Conservation (phyloP, 2,888 invertebrate genomes). For the Sphecodes monilicornis region DNA sequence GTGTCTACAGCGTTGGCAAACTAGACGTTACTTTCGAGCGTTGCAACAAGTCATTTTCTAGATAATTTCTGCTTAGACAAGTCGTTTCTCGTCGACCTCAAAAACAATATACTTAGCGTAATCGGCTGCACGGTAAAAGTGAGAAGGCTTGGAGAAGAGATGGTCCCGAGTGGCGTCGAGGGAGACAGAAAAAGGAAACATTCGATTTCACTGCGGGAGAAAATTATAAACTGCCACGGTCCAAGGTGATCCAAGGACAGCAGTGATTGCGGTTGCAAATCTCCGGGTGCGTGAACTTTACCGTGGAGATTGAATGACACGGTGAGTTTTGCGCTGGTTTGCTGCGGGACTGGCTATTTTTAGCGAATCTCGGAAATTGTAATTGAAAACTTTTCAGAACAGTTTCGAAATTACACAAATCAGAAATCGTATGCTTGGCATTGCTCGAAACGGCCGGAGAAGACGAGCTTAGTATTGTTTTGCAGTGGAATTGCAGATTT, state of each 20-base stretch:
- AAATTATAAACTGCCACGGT: conserved; percentile 73
- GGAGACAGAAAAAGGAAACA: conserved; percentile 46
- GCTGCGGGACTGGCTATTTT: conserved; percentile 2
- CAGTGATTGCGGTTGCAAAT: conserved; percentile 68
- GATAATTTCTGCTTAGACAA: conserved; percentile 60
- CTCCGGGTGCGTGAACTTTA: conserved; percentile 53
- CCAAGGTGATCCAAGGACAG: conserved; percentile 65
- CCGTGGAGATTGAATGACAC: conserved; percentile 29
- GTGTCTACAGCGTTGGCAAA: background rate
- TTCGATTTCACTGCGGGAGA: conserved; percentile 61
- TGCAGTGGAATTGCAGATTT: too few relatives aligned
- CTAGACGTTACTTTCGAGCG: conserved; percentile 10
- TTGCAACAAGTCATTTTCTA: conserved; percentile 36
- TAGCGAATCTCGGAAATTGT: background rate
- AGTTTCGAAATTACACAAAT: background rate
- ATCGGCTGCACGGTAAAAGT: conserved; percentile 54
- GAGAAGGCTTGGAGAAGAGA: conserved; percentile 11
- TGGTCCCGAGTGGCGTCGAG: conserved; percentile 8
- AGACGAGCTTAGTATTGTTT: too few relatives aligned
- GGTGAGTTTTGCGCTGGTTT: conserved; percentile 32
- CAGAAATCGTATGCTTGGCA: background rate
- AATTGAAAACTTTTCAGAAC: background rate
- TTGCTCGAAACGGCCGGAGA: too few relatives aligned
- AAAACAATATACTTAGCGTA: conserved; percentile 67
- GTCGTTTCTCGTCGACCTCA: conserved; percentile 45